These are phyloP conservation scores for Ptychodera flava DNA, from an alignment of 35 echinoderm and acorn worm genomes.

Conservation along the genomic window DNA sequence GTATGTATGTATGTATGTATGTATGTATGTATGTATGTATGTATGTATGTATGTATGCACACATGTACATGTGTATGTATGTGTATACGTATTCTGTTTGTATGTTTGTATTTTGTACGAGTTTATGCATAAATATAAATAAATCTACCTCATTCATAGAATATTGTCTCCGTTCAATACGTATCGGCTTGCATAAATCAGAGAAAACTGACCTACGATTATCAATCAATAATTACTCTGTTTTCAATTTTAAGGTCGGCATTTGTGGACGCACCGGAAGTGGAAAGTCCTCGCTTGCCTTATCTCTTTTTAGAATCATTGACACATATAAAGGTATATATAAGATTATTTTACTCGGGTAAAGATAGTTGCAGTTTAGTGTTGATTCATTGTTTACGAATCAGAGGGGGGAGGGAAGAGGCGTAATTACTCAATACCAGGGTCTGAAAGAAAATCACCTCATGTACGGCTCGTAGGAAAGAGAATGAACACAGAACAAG, in stretches of 20 bases:
- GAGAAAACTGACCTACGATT: background rate
- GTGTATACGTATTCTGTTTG: background rate
- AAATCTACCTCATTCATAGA: background rate
- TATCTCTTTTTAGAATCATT: slow-evolving; percentile 66
- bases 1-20: background rate
- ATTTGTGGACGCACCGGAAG: slow-evolving; percentile 84
- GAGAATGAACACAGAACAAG: too few relatives aligned
- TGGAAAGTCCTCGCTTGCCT: slow-evolving; percentile 73
- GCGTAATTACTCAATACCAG: too few relatives aligned
- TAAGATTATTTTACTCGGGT: too few relatives aligned
- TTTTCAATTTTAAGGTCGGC: slow-evolving; percentile 35
- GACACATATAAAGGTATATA: slow-evolving; percentile 73
- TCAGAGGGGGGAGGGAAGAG: too few relatives aligned
- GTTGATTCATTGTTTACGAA: too few relatives aligned
- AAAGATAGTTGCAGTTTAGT: too few relatives aligned
- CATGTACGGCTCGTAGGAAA: too few relatives aligned
- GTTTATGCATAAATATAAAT: background rate
- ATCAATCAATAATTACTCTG: background rate
- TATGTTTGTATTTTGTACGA: background rate
- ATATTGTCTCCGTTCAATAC: background rate
- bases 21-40: background rate
- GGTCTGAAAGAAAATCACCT: too few relatives aligned
- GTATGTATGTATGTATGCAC: background rate
- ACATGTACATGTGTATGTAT: background rate
- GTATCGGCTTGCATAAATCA: background rate